Conservation (phyloP, 2,113 vertebrate genomes). For the Antigone vipio region DNA sequence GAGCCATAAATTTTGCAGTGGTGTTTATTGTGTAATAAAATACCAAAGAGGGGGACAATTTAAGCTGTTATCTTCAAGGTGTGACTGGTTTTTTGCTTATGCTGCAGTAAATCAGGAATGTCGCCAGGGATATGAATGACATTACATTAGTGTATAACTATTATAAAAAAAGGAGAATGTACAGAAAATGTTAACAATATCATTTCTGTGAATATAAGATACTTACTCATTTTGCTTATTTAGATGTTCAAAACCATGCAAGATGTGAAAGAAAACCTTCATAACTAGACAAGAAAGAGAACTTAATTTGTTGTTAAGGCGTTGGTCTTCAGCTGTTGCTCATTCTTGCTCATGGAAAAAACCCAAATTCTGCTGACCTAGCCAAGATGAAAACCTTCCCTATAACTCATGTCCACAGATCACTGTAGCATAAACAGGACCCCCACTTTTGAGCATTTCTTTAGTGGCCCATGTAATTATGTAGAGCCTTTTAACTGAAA, state of each 20-base stretch:
- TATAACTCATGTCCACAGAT: neutral
- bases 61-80: neutral
- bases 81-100: neutral
- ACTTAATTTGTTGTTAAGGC: neutral
- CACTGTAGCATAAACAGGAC: neutral
- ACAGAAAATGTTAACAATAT: neutral
- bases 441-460: neutral
- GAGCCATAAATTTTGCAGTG: neutral
- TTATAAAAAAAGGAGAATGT: neutral
- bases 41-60: neutral
- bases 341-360: neutral
- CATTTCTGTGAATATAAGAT: neutral
- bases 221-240: neutral
- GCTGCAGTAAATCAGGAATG: neutral
- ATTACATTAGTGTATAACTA: neutral
- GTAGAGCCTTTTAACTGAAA: neutral
- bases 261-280: neutral
- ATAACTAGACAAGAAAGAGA: neutral
- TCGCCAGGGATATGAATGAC: neutral
- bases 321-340: neutral
- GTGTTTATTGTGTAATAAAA: neutral
- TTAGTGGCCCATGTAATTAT: neutral
- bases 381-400: neutral
- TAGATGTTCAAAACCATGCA: neutral
- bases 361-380: neutral